phyloP scores from a whole-genome alignment of 2,113 vertebrate species.

The Gulo gulo region DNA sequence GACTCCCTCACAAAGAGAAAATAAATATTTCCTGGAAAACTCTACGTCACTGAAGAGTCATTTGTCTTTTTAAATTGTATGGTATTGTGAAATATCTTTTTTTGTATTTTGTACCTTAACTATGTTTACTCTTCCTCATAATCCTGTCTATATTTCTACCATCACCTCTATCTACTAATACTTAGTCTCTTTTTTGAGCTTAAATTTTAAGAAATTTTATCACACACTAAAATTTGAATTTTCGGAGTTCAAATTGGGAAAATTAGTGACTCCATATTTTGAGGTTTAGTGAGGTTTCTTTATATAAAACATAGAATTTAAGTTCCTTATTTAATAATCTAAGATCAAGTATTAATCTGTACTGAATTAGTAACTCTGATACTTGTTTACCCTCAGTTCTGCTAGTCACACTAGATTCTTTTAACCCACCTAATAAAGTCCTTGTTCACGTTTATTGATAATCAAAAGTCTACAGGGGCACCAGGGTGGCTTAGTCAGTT shows the following conservation, averaged over 20 bases:
- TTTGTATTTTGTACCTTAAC: neutral
- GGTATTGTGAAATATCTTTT: neutral
- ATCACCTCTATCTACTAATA: neutral
- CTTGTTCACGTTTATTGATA: slow-evolving; percentile 15
- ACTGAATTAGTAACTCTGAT: neutral
- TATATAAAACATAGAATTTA: neutral
- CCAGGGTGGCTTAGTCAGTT: neutral
- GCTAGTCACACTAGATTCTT: neutral
- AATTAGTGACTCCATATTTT: neutral
- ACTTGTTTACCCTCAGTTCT: slow-evolving; percentile 28
- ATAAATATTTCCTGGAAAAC: slow-evolving; percentile 9
- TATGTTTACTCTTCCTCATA: neutral
- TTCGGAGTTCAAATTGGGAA: slow-evolving; percentile 7
- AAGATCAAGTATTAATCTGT: neutral
- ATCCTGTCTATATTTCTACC: neutral
- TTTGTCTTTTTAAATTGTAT: slow-evolving; percentile 3
- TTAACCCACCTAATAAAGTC: neutral
- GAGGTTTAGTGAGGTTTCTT: slow-evolving; percentile 3
- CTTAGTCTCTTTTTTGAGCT: slow-evolving; percentile 1
- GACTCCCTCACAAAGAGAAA: neutral
- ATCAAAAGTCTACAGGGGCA: neutral
- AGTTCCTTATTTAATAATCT: slow-evolving; percentile 2
- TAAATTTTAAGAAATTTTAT: slow-evolving; percentile 23
- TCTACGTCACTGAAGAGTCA: neutral
- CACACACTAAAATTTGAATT: slow-evolving; percentile 5